Base-by-base conservation (phyloP, 2,888 invertebrate genomes). In the Labia minor region DNA sequence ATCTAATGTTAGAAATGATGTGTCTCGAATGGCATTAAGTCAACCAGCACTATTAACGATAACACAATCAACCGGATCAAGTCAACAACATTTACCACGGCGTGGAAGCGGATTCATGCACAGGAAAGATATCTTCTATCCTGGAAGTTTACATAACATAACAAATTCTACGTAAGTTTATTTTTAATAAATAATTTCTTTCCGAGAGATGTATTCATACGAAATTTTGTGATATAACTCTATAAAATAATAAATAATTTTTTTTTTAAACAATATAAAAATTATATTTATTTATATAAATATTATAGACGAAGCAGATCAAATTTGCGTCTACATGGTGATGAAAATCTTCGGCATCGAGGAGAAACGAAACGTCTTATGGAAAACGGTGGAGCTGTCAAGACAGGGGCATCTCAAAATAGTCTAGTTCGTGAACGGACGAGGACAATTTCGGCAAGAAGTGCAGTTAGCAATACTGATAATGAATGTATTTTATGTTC, bases 71-170 rank as follows among this genome's bases (percentile, higher is more conserved):
- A 61, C 68, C 65, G 16, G 62, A 65, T 68, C 21, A 70, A 49
- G 49, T 49, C 49, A 49, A 14, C 49, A 49, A 49, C 63, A 64
- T 37, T 62, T 66, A 64, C 62, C 49, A 21, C 66, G 68, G 4
- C 67, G 64, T 26, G 86, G 85, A 33, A 88, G 88, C 71, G 88
- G 92, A 1, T 88, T 92, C 16, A 87, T 95, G 83, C 85, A 88
- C 73, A 83, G 92, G 66, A 90, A 90, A 66, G 95, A 97, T 76
- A 87, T 94, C 8, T 86, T 96, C 73, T 95, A 95, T 76, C 89
- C 90, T 75, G 93, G 93, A 71, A 90, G 86, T 74, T 78, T 88
- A 19, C 78, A 80, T 67, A 84, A 82, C 73, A 78, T 84, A 66
- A 67, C 66, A 19, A 49, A 69, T 63, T 67, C 71, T 66, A 72